Percentiles rank a stretch among this genome's conserved stretches.
phyloP scores from a whole-genome alignment of 2,797 vertebrate genomes.

The Capromys pilorides region DNA sequence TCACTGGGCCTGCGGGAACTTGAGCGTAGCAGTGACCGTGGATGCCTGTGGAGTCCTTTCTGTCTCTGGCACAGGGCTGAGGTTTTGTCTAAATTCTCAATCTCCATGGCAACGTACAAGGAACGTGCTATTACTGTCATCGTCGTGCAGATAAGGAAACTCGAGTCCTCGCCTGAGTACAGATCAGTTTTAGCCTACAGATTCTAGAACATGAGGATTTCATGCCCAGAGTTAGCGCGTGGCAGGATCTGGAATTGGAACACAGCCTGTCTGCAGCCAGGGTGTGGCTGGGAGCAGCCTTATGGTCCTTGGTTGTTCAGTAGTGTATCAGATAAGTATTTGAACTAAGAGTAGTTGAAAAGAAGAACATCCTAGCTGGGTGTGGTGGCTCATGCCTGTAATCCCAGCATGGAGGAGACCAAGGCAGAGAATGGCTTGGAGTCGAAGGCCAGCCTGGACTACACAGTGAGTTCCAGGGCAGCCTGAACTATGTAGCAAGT shows the following conservation, averaged over 20 bases:
- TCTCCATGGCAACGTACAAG: too few relatives aligned
- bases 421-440: not conserved
- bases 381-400: not conserved
- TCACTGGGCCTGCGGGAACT: rapidly evolving
- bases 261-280: not conserved
- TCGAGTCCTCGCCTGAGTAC: too few relatives aligned
- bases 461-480: not conserved
- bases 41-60: not conserved
- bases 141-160: too few relatives aligned
- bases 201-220: not conserved
- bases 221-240: not conserved
- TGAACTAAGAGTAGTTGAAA: constrained; percentile 8
- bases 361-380: not conserved
- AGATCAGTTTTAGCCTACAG: not conserved
- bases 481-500: not conserved
- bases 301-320: not conserved
- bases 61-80: rapidly evolving
- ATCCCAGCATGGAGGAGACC: not conserved
- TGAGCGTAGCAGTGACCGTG: rapidly evolving
- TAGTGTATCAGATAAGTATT: not conserved
- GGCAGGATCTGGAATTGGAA: not conserved
- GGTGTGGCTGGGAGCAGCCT: not conserved
- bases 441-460: not conserved
- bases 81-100: too few relatives aligned
- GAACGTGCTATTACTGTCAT: too few relatives aligned